Percentiles rank a stretch among this genome's conserved stretches.
These are phyloP conservation scores for Himalopsyche phryganea DNA, from an alignment of 1,140 invertebrate species.

Conservation along the genomic window DNA sequence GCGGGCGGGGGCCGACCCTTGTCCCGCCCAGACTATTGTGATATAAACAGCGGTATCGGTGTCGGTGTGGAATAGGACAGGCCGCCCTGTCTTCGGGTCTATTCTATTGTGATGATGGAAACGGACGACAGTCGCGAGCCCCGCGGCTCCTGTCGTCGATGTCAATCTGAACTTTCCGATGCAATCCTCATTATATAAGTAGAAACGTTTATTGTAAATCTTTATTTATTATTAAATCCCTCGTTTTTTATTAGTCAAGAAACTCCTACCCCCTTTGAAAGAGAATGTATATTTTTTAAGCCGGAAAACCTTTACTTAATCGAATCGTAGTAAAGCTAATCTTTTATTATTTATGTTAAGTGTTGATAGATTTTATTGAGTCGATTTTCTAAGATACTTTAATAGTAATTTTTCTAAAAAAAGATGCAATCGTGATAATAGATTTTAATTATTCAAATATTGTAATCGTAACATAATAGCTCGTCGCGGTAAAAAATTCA, in stretches of 20 bases:
- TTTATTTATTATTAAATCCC: constrained; percentile 30
- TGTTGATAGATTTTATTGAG: constrained; percentile 36
- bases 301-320: constrained; percentile 28
- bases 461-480: constrained; percentile 34
- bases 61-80: constrained; percentile 7
- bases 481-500: constrained; percentile 34
- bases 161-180: constrained; percentile 25
- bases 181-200: constrained; percentile 35
- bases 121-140: constrained; percentile 33
- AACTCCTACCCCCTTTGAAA: constrained; percentile 18
- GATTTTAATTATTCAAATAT: constrained; percentile 36
- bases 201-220: constrained; percentile 29
- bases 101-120: neutral
- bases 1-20: constrained; percentile 1
- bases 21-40: too few relatives aligned
- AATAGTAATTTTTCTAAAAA: constrained; percentile 36
- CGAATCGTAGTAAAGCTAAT: constrained; percentile 28
- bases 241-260: constrained; percentile 23
- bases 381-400: constrained; percentile 35
- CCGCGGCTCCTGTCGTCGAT: constrained; percentile 30
- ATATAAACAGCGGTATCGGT: too few relatives aligned
- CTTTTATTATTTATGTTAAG: constrained; percentile 35
- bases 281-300: constrained; percentile 34
- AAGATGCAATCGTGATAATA: constrained; percentile 35
- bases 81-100: constrained; percentile 16